phyloP scores from a whole-genome alignment of 1,140 invertebrate genomes.

The Neodiprion virginianus region DNA sequence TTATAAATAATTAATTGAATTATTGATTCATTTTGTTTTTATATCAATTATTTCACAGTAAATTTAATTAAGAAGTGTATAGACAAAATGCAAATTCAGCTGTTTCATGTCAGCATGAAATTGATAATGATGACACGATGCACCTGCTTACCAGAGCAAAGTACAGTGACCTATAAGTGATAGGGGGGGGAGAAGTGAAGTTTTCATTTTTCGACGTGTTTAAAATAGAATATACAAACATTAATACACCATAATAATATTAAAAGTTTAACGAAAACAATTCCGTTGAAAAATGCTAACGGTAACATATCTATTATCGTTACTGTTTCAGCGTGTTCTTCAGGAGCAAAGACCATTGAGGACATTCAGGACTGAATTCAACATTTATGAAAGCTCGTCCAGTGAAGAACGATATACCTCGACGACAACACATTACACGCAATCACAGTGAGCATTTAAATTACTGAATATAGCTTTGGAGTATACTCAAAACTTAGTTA shows the following conservation, averaged over 20 bases:
- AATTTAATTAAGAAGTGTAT: too few species aligned
- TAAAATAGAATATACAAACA: conserved; percentile 10
- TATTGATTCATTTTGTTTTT: too few species aligned
- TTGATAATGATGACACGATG: too few species aligned
- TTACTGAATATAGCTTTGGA: neutral
- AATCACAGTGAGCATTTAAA: conserved; percentile 63
- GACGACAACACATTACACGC: conserved; percentile 66
- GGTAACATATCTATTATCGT: conserved; percentile 47
- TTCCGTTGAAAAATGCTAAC: conserved; percentile 40
- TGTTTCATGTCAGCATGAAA: too few species aligned
- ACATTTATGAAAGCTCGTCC: conserved; percentile 72
- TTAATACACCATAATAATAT: neutral
- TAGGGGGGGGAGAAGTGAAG: neutral
- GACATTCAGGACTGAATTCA: conserved; percentile 82
- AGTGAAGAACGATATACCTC: conserved; percentile 68
- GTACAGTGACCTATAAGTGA: too few species aligned
- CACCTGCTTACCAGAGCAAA: too few species aligned
- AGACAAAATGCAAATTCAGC: too few species aligned
- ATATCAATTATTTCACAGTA: too few species aligned
- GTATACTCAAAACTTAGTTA: too few species aligned
- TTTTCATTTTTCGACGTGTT: neutral
- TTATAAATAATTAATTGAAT: too few species aligned
- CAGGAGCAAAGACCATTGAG: conserved; percentile 75
- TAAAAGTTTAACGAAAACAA: neutral
- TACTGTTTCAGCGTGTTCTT: conserved; percentile 63